A percentile compares a stretch with the other conserved stretches of the same genome.
Conservation (phyloP, 2,797 vertebrate species). For the Lacerta bilineata region DNA sequence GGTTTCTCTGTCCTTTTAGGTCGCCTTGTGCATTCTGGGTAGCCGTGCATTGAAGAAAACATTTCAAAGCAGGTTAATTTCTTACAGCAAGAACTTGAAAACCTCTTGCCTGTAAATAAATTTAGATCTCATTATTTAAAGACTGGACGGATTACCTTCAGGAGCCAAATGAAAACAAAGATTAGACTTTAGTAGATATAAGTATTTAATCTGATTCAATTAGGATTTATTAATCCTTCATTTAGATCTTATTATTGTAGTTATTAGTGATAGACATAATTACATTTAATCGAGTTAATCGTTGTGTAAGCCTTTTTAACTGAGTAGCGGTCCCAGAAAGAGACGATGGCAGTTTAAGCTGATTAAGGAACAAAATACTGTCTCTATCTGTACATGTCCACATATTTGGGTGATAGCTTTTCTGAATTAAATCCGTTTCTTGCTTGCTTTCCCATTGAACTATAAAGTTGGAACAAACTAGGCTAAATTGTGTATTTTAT, state of each 20-base stretch:
- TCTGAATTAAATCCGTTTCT: background rate
- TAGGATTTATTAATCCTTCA: constrained; percentile 66
- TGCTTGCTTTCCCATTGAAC: background rate
- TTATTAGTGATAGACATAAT: constrained; percentile 57
- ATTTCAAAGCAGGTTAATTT: constrained; percentile 37
- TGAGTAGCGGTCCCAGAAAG: constrained; percentile 58
- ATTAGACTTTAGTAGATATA: constrained; percentile 58
- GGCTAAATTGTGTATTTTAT: background rate
- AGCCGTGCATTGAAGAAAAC: background rate
- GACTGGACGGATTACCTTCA: constrained; percentile 51
- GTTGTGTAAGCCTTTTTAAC: constrained; percentile 49
- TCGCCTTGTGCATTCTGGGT: background rate
- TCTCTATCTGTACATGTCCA: background rate
- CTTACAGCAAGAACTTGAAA: constrained; percentile 33
- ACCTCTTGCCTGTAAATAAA: constrained; percentile 22
- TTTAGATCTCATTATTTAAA: constrained; percentile 64
- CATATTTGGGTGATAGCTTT: background rate
- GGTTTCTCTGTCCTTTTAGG: background rate
- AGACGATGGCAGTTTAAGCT: constrained; percentile 29
- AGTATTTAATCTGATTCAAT: constrained; percentile 65
- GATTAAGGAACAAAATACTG: constrained; percentile 31
- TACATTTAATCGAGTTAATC: constrained; percentile 61
- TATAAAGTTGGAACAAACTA: background rate
- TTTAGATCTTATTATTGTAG: constrained; percentile 23
- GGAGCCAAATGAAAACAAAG: constrained; percentile 49